Evolutionary conservation across 2,888 invertebrate genomes (phyloP), one percentile per base, ranked within the genome.

Genomic region (Hecatera dysodea): DNA sequence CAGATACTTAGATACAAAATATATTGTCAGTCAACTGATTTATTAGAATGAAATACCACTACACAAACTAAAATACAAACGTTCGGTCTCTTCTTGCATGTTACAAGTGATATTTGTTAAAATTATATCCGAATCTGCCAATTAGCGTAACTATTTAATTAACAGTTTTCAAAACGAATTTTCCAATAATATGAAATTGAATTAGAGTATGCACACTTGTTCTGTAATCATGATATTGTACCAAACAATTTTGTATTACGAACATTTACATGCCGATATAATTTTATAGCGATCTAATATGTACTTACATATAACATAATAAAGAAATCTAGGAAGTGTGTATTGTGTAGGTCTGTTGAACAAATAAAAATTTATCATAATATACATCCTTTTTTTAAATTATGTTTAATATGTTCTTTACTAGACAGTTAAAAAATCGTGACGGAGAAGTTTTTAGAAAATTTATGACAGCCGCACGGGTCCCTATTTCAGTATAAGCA

Each of bases 61-160:
- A 11, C 12, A 22, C 11, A 48, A 11, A 66, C 48, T 42, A 59
- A n/a, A 57, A 68, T 53, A 33, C 29, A 27, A 68, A 55, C 65
- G 36, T 42, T n/a, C 12, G 4, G 8, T 56, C n/a, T 53, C 57
- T 19, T 44, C 3, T 63, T 11, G 36, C 55, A 29, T 78, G 59
- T 57, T 44, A 19, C 46, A 65, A 33, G 19, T n/a, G 39, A 33
- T 66, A 63, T 48, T 70, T 63, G 55, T 50, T 73, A 29, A 50
- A n/a, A 55, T 63, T 59, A 63, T 55, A 17, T 71, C 56, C n/a
- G 12, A 50, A 77, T 64, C 29, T 53, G 8, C 52, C 60, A 64
- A 78, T 78, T 76, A 77, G 56, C 52, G 24, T 60, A 50, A 71
- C 52, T 60, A 64, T 33, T 36, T 12, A 11, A 36, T 55, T 24